Percentiles rank a stretch among this genome's conserved stretches.
These are phyloP conservation scores for Liasis olivaceus DNA, from an alignment of 2,797 vertebrate genomes.

Conservation along the genomic window DNA sequence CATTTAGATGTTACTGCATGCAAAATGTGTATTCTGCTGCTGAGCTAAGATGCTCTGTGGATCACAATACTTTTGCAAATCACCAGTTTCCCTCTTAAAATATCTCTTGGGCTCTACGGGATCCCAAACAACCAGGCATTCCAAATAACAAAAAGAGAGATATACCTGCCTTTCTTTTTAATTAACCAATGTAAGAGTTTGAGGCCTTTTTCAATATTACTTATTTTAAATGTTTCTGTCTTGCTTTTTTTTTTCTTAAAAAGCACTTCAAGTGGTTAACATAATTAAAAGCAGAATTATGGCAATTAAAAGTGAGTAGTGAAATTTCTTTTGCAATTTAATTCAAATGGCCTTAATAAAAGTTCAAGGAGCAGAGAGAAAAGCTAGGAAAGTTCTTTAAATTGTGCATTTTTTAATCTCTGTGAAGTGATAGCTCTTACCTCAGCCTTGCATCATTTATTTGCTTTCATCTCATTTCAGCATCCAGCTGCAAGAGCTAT, in stretches of 20 bases:
- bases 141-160: neutral
- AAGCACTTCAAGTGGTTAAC: neutral
- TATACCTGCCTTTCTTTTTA: neutral
- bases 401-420: neutral
- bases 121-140: neutral
- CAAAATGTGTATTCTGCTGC: neutral
- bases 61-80: neutral
- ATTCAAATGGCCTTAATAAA: neutral
- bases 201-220: neutral
- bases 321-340: constrained; percentile 5
- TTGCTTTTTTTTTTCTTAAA: neutral
- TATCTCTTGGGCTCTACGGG: neutral
- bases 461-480: constrained; percentile 5
- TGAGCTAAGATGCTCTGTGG: neutral
- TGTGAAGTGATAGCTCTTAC: neutral
- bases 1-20: too few relatives aligned
- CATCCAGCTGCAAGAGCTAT: too few relatives aligned
- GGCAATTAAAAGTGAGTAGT: neutral
- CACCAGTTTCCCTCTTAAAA: neutral
- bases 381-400: neutral
- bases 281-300: neutral
- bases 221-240: neutral
- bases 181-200: neutral
- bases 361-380: neutral
- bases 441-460: neutral